A percentile compares a stretch with the other conserved stretches of the same genome.
Evolutionary conservation across 2,113 vertebrate species (phyloP).

Genomic region (Ageneiosus marmoratus): DNA sequence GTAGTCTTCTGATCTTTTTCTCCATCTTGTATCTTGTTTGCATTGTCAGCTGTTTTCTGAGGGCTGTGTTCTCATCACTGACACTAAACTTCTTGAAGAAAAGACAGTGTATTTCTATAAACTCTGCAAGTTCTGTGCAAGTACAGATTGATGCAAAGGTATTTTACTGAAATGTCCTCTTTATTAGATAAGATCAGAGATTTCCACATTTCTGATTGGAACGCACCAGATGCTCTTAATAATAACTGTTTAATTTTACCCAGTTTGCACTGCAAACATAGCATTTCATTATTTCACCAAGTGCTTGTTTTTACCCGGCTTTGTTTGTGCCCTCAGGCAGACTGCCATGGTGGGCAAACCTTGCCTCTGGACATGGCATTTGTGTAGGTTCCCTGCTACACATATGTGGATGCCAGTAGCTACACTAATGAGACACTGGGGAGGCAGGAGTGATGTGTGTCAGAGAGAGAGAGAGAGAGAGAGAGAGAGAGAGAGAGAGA

Average conservation of each 20-base stretch:
- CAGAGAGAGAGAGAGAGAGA: constrained; percentile 1
- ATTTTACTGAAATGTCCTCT: neutral
- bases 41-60: constrained; percentile 30
- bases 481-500: constrained; percentile 29
- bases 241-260: constrained; percentile 2
- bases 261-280: constrained; percentile 29
- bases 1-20: constrained; percentile 30
- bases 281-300: constrained; percentile 36
- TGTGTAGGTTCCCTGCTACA: constrained; percentile 50
- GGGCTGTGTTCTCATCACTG: constrained; percentile 24
- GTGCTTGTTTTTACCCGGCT: constrained; percentile 4
- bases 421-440: constrained; percentile 67
- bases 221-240: neutral
- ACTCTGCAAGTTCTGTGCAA: neutral
- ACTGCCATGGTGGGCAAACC: constrained; percentile 48
- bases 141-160: constrained; percentile 9
- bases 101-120: constrained; percentile 10
- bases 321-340: constrained; percentile 49
- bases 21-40: constrained; percentile 26
- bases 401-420: constrained; percentile 54
- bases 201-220: constrained; percentile 12
- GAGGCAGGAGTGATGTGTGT: constrained; percentile 41
- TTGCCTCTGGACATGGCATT: constrained; percentile 59
- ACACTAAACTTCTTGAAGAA: constrained; percentile 19
- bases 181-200: constrained; percentile 19